A percentile compares a stretch with the other conserved stretches of the same genome.
Evolutionary conservation across 2,113 vertebrate genomes (phyloP).

Genomic region (Nesogale talazaci): DNA sequence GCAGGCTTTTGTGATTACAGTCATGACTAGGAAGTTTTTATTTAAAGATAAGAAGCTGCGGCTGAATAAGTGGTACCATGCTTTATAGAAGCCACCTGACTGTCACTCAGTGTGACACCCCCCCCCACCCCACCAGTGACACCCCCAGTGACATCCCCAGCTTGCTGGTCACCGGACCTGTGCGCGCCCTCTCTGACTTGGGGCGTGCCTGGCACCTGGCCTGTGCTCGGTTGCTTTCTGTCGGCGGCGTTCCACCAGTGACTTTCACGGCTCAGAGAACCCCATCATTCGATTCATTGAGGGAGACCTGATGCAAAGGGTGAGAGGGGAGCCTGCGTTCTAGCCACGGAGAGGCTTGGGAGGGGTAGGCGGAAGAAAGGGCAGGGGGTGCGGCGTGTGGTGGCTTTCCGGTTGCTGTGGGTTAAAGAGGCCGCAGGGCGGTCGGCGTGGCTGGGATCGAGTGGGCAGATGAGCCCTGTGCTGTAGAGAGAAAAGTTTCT

Average conservation of each 20-base stretch:
- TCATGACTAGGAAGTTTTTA: neutral
- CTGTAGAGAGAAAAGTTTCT: neutral
- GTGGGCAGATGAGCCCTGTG: no score
- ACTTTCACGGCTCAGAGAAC: neutral
- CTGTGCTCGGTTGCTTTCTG: rapidly evolving
- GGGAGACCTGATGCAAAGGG: rapidly evolving
- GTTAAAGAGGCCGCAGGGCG: rapidly evolving
- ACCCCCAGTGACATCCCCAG: no score
- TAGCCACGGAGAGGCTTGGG: rapidly evolving
- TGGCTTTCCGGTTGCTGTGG: rapidly evolving
- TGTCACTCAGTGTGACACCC: no score
- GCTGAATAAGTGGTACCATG: neutral
- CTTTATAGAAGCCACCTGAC: no score
- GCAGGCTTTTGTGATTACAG: no score
- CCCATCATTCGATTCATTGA: rapidly evolving
- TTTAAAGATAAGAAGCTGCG: neutral
- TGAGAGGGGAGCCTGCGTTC: rapidly evolving
- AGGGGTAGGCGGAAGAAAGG: rapidly evolving
- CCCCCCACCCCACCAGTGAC: no score
- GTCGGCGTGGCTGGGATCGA: rapidly evolving
- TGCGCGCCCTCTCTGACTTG: neutral
- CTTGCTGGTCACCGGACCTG: neutral
- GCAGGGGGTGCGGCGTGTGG: neutral
- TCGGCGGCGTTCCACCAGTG: rapidly evolving
- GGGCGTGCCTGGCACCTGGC: neutral